Evolutionary conservation across 2,888 invertebrate species (phyloP), one percentile per base, ranked within the genome.

Genomic region (Patella caerulea): DNA sequence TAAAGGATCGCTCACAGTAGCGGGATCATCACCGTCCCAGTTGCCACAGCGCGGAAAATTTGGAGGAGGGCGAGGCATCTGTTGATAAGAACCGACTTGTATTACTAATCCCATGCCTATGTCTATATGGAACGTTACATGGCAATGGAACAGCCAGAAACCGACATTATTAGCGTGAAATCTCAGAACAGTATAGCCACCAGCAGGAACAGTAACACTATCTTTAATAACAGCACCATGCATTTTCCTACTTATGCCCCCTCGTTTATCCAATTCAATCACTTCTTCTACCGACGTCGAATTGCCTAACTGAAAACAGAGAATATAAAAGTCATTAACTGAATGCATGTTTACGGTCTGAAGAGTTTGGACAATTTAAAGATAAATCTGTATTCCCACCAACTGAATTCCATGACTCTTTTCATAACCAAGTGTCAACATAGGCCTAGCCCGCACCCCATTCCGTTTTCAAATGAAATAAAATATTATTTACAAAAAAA

Each of bases 141-240:
- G 97, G 89, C 97, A 97, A 89, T 97, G 97, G 92, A 97, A 95
- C 3, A 97, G 91, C 97, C 97, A 97, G 87, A 95, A 96, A 17
- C 96, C 96, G 94, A 95, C 97, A 92, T 97, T 97, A 79, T 94
- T 94, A 0, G 97, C 97, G 85, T 95, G 94, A 87, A 97, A 96
- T 79, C 97, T 93, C 7, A 97, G 92, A 70, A 97, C 94, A 1
- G 96, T 96, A 83, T 96, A 97, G 0, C 97, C 97, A 24, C 97
- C 97, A 91, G 97, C 97, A 0, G 97, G 97, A 0, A 97, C 95
- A 0, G 96, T 97, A 0, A 97, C 96, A 0, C 97, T 96, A 87
- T 97, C 97, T 91, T 97, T 97, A 2, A 95, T 92, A 0, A 96
- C 96, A 0, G 97, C 94, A 78, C 94, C 93, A 55, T 93, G 92